Evolutionary conservation across 2,888 invertebrate species (phyloP).

Genomic region (Mesorhabditis spiculigera): DNA sequence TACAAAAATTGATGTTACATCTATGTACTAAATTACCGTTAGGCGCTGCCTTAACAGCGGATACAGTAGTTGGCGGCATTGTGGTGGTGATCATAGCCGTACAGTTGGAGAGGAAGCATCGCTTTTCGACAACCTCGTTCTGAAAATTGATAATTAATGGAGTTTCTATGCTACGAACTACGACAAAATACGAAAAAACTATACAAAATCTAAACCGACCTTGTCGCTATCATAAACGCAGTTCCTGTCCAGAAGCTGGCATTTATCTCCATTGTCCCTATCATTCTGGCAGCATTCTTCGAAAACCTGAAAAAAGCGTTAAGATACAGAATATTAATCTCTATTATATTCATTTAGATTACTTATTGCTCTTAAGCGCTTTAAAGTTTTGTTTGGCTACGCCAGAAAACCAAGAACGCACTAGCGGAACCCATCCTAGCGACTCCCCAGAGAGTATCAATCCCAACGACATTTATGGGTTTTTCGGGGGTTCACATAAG

Average conservation of each 20-base stretch:
- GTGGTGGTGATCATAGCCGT: slow-evolving; percentile 5
- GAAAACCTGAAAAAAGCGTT: background rate
- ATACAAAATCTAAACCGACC: background rate
- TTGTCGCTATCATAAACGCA: slow-evolving; percentile 3
- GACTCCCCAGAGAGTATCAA: background rate
- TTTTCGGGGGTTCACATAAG: too few relatives aligned
- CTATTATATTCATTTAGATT: too few relatives aligned
- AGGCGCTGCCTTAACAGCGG: background rate
- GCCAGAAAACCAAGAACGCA: background rate
- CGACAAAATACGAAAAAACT: too few relatives aligned
- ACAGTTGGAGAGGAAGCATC: background rate
- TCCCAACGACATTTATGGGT: background rate
- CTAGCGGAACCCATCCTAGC: background rate
- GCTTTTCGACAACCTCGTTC: background rate
- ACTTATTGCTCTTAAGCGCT: too few relatives aligned
- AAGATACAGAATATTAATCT: background rate
- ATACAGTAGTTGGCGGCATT: background rate
- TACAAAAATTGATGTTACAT: too few relatives aligned
- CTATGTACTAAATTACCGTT: background rate
- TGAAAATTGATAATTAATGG: background rate
- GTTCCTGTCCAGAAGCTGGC: background rate
- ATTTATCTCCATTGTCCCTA: background rate
- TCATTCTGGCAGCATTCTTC: background rate
- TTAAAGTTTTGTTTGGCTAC: too few relatives aligned
- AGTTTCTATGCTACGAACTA: too few relatives aligned